Conservation (phyloP, 2,797 vertebrate species). For the Crocidura indochinensis region DNA sequence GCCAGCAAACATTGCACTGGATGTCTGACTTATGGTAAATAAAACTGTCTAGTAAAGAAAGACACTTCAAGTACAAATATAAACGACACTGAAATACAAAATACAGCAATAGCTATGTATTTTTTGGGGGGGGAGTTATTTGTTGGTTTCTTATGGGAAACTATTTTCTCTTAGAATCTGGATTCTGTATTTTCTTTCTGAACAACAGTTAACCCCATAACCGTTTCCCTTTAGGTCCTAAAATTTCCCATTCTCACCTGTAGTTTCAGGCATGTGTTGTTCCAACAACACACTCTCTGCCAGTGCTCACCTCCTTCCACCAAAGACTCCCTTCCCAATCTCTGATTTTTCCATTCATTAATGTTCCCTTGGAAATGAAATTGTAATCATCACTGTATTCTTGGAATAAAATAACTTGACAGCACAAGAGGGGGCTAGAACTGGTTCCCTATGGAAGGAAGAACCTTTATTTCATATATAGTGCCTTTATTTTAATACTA, state of each 20-base stretch:
- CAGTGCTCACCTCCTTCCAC: too few species aligned
- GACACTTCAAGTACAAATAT: too few species aligned
- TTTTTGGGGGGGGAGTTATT: not conserved
- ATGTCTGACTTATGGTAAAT: not conserved
- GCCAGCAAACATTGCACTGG: not conserved
- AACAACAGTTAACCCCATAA: not conserved
- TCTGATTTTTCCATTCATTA: not conserved
- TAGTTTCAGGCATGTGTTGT: too few species aligned
- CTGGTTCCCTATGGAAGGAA: not conserved
- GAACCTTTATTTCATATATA: not conserved
- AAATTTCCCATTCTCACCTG: too few species aligned
- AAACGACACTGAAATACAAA: too few species aligned
- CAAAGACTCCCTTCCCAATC: not conserved
- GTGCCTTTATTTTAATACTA: constrained; percentile 1
- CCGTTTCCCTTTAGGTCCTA: too few species aligned
- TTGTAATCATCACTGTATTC: not conserved
- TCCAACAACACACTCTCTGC: too few species aligned
- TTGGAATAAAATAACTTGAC: constrained; percentile 43
- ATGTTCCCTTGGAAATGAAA: constrained; percentile 38
- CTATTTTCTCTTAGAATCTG: constrained; percentile 3
- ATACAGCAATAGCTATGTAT: not conserved
- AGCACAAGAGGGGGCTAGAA: not conserved
- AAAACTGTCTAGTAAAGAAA: not conserved
- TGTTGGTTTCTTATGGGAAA: constrained; percentile 56
- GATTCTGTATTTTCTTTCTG: constrained; percentile 52